A percentile compares a stretch with the other conserved stretches of the same genome.
These are phyloP conservation scores for Semnornis frantzii DNA, from an alignment of 2,113 vertebrate genomes.

Conservation along the genomic window DNA sequence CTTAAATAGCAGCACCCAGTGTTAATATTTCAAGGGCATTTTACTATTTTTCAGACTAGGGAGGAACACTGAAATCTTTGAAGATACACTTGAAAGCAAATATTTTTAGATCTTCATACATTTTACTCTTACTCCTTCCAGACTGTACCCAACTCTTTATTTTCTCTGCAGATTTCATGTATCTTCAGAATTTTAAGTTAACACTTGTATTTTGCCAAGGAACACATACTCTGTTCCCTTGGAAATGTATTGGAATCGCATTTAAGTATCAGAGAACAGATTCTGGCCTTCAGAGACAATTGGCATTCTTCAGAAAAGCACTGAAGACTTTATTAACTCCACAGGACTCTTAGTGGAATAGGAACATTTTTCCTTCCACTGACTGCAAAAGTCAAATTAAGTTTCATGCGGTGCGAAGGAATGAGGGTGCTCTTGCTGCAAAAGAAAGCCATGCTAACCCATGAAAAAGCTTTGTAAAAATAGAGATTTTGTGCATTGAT, in stretches of 20 bases:
- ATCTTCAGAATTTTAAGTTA: neutral
- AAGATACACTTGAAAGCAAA: neutral
- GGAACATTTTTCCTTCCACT: neutral
- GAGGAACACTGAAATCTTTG: neutral
- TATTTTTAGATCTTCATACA: neutral
- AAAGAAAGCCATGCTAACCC: neutral
- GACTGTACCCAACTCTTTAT: neutral
- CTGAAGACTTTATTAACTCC: slow-evolving; percentile 5
- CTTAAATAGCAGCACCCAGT: neutral
- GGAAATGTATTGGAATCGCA: neutral
- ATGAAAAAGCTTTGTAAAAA: neutral
- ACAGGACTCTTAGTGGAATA: slow-evolving; percentile 14
- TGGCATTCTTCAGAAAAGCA: slow-evolving; percentile 13
- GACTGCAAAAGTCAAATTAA: neutral
- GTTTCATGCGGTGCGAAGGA: neutral
- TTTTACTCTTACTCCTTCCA: neutral
- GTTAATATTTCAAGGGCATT: neutral
- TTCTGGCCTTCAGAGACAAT: neutral
- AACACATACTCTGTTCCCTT: neutral
- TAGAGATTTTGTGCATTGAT: neutral
- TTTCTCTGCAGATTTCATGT: neutral
- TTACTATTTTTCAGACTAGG: neutral
- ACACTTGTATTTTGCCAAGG: neutral
- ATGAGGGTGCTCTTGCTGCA: neutral
- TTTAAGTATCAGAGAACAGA: slow-evolving; percentile 1